phyloP scores from a whole-genome alignment of 2,113 vertebrate species.

The Zingel zingel region DNA sequence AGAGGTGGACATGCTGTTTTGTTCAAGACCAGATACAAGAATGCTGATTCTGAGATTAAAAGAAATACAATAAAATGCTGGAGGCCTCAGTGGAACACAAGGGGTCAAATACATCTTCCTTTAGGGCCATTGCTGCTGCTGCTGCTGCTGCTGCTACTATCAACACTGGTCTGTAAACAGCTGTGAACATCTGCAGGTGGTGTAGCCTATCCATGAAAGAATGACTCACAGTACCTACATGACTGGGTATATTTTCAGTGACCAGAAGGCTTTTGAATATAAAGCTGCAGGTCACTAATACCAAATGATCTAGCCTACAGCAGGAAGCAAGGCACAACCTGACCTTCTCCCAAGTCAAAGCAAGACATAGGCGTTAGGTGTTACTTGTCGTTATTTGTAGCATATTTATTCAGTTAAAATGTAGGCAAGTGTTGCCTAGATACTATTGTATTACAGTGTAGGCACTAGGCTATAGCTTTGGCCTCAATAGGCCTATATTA shows the following conservation, averaged over 20 bases:
- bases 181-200: neutral
- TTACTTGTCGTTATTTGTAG: neutral
- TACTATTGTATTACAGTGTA: neutral
- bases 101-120: neutral
- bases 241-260: neutral
- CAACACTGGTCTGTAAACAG: neutral
- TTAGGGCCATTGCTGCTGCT: neutral
- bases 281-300: neutral
- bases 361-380: neutral
- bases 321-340: neutral
- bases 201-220: too few species aligned
- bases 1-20: neutral
- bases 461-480: neutral
- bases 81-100: neutral
- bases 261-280: neutral
- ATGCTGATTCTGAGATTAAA: neutral
- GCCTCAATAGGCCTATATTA: neutral
- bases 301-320: too few species aligned
- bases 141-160: too few species aligned
- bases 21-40: neutral
- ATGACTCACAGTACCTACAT: too few species aligned
- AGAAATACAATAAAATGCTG: neutral
- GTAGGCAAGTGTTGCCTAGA: neutral
- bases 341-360: neutral
- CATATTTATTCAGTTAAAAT: neutral